Evolutionary conservation across 2,797 vertebrate genomes (phyloP), one percentile per base, ranked within the genome.

Genomic region (Ctenopoma multispine): DNA sequence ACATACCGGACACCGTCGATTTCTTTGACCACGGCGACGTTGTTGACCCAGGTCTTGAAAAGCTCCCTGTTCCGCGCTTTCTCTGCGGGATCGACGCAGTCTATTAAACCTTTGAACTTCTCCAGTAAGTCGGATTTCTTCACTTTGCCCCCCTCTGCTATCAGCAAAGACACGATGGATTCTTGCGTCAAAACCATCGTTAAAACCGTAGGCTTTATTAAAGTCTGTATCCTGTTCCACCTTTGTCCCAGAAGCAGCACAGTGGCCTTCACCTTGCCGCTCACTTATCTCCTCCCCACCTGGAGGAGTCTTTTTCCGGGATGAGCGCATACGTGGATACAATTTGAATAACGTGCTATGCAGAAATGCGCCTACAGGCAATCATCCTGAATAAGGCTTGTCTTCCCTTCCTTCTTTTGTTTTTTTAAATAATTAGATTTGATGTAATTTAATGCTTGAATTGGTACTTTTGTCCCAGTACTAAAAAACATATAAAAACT

Each of bases 21-120:
- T 7, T 96, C 95, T 65, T 89, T 94, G 38, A 97, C 96, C 34
- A 91, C 82, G 0, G 96, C 96, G 54, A 97, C 90, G 64, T 80
- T 90, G 91, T 97, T 96, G 69, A 99, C 95, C 11, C 94, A 91
- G n/a, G 79, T 89, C 92, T 95, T 95, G 84, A 98, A 98, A 0
- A 93, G 89, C 27, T 94, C 94, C 72, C 93, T 81, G 87, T 95
- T 96, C 40, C 86, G 92, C 0, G 91, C 90, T 56, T 76, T 94
- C 59, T 93, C 87, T 3, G 75, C 85, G 5, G 87, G 91, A 61
- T 95, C 94, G 3, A 41, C 79, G 69, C 86, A 89, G n/a, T 96
- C 95, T 24, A 97, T 14, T 4, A 82, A 72, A 29, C 80, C 89
- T 85, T 87, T 91, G 88, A 97, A 98, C 75, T 84, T 84, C 17